These are phyloP conservation scores for Mesoligia furuncula DNA, from an alignment of 2,888 invertebrate genomes.

Conservation along the genomic window DNA sequence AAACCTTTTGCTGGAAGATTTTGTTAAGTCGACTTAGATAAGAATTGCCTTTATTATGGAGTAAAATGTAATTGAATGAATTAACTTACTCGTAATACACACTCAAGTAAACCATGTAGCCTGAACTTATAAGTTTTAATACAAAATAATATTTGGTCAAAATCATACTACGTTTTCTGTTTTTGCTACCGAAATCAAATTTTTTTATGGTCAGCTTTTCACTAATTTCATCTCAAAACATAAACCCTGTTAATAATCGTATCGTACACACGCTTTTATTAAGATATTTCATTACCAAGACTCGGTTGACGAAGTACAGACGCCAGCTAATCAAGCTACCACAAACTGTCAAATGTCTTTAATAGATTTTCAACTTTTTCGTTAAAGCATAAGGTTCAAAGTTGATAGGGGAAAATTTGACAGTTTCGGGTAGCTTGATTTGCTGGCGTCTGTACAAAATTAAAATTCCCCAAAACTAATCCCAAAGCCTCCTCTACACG, in stretches of 20 bases:
- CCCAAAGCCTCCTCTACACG: too few relatives aligned
- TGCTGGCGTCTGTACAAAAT: not conserved
- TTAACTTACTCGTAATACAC: too few relatives aligned
- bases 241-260: not conserved
- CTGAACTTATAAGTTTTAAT: not conserved
- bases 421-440: too few relatives aligned
- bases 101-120: too few relatives aligned
- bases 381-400: too few relatives aligned
- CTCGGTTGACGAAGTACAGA: not conserved
- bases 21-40: slow-evolving; percentile 7
- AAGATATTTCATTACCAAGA: not conserved
- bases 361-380: too few relatives aligned
- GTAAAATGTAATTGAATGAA: not conserved
- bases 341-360: too few relatives aligned
- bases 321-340: too few relatives aligned
- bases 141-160: not conserved
- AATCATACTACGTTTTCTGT: not conserved
- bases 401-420: too few relatives aligned
- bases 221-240: not conserved
- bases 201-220: too few relatives aligned
- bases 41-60: not conserved
- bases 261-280: too few relatives aligned
- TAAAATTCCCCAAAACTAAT: slow-evolving; percentile 23
- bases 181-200: not conserved
- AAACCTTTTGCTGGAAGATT: slow-evolving; percentile 34